A percentile compares a stretch with the other conserved stretches of the same genome.
phyloP scores from a whole-genome alignment of 1,140 invertebrate genomes.

The Panulirus ornatus region DNA sequence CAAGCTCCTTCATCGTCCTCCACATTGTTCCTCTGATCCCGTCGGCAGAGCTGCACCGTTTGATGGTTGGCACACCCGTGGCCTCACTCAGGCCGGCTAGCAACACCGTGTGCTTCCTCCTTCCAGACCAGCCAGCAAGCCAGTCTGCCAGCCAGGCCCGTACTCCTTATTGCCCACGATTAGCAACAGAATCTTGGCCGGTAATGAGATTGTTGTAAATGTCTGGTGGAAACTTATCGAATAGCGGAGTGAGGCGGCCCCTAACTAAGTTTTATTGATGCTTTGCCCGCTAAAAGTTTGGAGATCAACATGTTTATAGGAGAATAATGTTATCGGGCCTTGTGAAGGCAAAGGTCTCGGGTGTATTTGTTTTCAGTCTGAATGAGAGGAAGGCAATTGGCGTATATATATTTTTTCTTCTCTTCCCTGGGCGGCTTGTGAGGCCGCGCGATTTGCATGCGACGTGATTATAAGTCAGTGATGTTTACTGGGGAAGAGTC shows the following conservation, averaged over 20 bases:
- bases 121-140: neutral
- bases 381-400: slow-evolving; percentile 15
- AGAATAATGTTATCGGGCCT: slow-evolving; percentile 17
- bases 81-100: too few species aligned
- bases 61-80: too few species aligned
- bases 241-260: slow-evolving; percentile 25
- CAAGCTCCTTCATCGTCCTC: too few species aligned
- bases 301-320: slow-evolving; percentile 55
- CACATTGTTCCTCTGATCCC: too few species aligned
- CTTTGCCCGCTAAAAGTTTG: slow-evolving; percentile 43
- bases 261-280: slow-evolving; percentile 56
- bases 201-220: slow-evolving; percentile 64
- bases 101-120: neutral
- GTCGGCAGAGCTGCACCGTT: too few species aligned
- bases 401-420: slow-evolving; percentile 4
- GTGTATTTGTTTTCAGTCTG: slow-evolving; percentile 3
- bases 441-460: slow-evolving; percentile 24
- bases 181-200: slow-evolving; percentile 18
- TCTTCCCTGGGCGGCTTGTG: neutral
- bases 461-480: neutral
- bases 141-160: neutral
- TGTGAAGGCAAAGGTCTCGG: neutral
- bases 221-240: slow-evolving; percentile 47
- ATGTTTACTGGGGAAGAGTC: slow-evolving; percentile 13
- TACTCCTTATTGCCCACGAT: slow-evolving; percentile 6